These are phyloP conservation scores for Chaenogobius annularis DNA, from an alignment of 2,113 vertebrate species.

Conservation along the genomic window DNA sequence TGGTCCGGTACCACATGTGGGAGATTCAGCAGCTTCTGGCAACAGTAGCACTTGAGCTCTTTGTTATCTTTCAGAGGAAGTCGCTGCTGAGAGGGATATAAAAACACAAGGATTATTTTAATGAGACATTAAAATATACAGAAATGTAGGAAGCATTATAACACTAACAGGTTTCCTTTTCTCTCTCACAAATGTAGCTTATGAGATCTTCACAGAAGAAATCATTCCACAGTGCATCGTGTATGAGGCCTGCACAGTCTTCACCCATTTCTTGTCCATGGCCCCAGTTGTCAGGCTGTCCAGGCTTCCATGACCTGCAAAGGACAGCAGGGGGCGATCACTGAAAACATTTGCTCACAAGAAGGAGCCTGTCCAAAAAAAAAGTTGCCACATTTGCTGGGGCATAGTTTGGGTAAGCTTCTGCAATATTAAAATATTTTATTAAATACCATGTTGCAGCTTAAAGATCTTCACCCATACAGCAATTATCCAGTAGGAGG, in stretches of 20 bases:
- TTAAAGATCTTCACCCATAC: too few species aligned
- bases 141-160: background rate
- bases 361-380: too few species aligned
- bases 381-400: too few species aligned
- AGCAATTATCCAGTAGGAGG: too few species aligned
- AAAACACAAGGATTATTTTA: background rate
- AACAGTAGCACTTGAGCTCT: slow-evolving; percentile 13
- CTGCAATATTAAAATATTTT: too few species aligned
- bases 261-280: slow-evolving; percentile 83
- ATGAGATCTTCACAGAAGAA: slow-evolving; percentile 90
- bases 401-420: too few species aligned
- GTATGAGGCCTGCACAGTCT: slow-evolving; percentile 88
- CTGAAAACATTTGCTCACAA: slow-evolving; percentile 12
- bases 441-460: too few species aligned
- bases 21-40: slow-evolving; percentile 61
- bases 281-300: slow-evolving; percentile 94
- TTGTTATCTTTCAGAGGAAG: slow-evolving; percentile 48
- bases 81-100: slow-evolving; percentile 35
- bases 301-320: slow-evolving; percentile 89
- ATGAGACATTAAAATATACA: background rate
- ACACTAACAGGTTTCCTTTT: slow-evolving; percentile 72
- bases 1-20: slow-evolving; percentile 38
- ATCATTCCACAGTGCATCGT: slow-evolving; percentile 90
- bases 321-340: slow-evolving; percentile 69
- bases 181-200: slow-evolving; percentile 90